Conservation (phyloP, 2,888 invertebrate genomes). For the Drosophila ustulata region DNA sequence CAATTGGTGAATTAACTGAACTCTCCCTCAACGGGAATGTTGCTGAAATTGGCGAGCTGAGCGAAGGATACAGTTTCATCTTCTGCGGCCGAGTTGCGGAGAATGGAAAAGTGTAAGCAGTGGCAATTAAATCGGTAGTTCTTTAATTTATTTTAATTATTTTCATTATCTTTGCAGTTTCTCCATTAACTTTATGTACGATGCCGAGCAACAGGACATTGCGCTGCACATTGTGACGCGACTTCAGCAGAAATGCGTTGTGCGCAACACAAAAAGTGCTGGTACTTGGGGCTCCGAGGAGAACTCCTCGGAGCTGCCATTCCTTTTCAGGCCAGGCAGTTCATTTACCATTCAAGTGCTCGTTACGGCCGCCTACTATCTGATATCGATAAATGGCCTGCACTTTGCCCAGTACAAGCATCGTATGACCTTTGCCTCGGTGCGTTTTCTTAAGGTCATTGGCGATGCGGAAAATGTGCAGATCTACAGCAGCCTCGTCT, state of each 20-base stretch:
- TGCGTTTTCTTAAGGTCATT: slow-evolving; percentile 5
- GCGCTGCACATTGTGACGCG: slow-evolving; percentile 84
- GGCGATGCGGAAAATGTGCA: slow-evolving; percentile 31
- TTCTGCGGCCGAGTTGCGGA: slow-evolving; percentile 31
- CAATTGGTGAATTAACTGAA: slow-evolving; percentile 1
- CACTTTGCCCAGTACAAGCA: slow-evolving; percentile 90
- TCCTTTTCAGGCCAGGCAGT: slow-evolving; percentile 8
- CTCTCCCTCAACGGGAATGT: slow-evolving; percentile 4
- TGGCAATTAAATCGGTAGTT: neutral
- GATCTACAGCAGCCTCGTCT: slow-evolving; percentile 36
- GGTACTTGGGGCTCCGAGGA: slow-evolving; percentile 90
- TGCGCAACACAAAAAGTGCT: slow-evolving; percentile 79
- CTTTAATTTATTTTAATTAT: neutral
- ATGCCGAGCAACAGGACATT: slow-evolving; percentile 4
- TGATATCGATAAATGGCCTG: slow-evolving; percentile 89
- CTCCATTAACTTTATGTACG: slow-evolving; percentile 17
- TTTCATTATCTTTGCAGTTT: slow-evolving; percentile 2
- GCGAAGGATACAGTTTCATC: slow-evolving; percentile 31
- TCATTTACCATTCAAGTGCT: slow-evolving; percentile 85
- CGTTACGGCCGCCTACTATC: slow-evolving; percentile 86
- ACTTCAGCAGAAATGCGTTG: slow-evolving; percentile 8
- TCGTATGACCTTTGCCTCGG: slow-evolving; percentile 86
- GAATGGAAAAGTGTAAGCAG: slow-evolving; percentile 34
- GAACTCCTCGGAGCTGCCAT: slow-evolving; percentile 84
- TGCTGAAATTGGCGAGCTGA: slow-evolving; percentile 19